These are phyloP conservation scores for Delichon dasypus DNA, from an alignment of 2,797 vertebrate species.

Conservation along the genomic window DNA sequence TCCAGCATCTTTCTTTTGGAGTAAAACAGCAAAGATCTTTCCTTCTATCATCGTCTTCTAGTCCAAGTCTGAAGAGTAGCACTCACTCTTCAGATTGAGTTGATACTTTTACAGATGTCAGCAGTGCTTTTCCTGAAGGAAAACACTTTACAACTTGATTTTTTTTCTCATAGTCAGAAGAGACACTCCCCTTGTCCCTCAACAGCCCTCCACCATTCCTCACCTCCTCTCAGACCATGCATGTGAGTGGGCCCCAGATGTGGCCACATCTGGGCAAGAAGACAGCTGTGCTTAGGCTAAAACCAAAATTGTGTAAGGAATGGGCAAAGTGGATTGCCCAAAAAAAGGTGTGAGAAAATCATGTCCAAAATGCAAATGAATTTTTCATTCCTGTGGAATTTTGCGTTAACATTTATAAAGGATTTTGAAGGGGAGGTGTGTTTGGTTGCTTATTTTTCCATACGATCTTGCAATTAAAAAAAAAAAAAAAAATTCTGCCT, in stretches of 20 bases:
- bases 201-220: fast-evolving
- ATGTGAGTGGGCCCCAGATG: fast-evolving
- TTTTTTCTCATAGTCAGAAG: background rate
- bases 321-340: background rate
- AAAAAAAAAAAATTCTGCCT: background rate
- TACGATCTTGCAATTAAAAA: background rate
- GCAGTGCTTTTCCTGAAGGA: background rate
- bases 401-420: background rate
- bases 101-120: background rate
- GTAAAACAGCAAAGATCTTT: background rate
- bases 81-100: background rate
- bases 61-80: background rate
- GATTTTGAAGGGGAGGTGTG: background rate
- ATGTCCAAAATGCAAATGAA: background rate
- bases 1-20: too few relatives aligned
- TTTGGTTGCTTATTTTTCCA: background rate
- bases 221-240: fast-evolving
- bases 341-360: background rate
- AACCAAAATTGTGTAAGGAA: background rate
- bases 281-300: background rate
- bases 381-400: background rate
- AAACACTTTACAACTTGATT: background rate
- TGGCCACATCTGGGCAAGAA: background rate
- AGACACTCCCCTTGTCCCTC: background rate
- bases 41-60: background rate